Evolutionary conservation across 2,113 vertebrate species (phyloP), one percentile per base, ranked within the genome.

Genomic region (Galbula dea): DNA sequence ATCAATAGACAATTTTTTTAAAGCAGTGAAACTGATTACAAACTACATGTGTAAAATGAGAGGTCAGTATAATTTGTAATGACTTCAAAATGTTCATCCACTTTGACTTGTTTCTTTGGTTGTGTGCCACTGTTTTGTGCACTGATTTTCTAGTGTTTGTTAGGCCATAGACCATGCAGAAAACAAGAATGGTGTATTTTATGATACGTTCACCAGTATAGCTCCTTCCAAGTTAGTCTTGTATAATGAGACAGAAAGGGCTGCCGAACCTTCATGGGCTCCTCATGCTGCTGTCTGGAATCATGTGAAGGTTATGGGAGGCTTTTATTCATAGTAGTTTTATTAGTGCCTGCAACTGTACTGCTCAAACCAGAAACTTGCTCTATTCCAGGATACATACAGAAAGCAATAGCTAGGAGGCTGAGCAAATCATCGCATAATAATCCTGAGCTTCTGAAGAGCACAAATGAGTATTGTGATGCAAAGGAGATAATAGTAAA

Each of bases 311-410:
- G 32, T 65, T 29, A 55, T 39, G 48, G 9, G 41, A 86, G 59
- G 26, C 54, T 78, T 77, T n/a, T 72, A 5, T 46, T 77, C 6
- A 3, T 5, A 45, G 45, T 19, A 4, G 10, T 59, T 54, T 21
- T 61, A 11, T 66, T 72, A 19, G n/a, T 54, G 18, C 34, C 36
- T 78, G 52, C 39, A n/a, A 36, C 52, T n/a, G 52, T 24, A 7
- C 30, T 61, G 15, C 22, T 54, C 32, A 21, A 32, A 67, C 32
- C 7, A 74, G 66, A 57, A 54, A 23, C 48, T 54, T 48, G 22
- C 46, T 61, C 11, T 32, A 1, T 67, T 66, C 34, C 39, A 48
- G 26, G 0, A 0, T 65, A 13, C 29, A 6, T 16, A 13, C 41
- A 69, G 49, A 69, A 16, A n/a, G 26, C 43, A 19, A 18, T 75